These are phyloP conservation scores for Archips crataeganus DNA, from an alignment of 2,888 invertebrate genomes.

Conservation along the genomic window DNA sequence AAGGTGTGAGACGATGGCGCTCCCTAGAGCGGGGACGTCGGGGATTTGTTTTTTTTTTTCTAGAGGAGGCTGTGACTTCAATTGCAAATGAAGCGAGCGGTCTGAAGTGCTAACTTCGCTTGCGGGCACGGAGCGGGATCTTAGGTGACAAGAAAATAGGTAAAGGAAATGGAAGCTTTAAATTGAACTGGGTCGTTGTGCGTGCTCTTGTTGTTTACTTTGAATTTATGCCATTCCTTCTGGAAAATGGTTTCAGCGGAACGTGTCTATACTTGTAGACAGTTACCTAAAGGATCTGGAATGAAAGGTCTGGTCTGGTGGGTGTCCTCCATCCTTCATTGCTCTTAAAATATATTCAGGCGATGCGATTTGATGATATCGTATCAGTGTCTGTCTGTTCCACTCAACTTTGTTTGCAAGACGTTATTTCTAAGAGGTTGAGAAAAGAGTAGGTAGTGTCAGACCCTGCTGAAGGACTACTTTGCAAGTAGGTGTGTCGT, in stretches of 20 bases:
- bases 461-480: no score
- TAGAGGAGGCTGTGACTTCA: conserved; percentile 55
- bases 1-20: conserved; percentile 49
- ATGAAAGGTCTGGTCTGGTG: neutral
- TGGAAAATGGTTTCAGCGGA: conserved; percentile 19
- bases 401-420: no score
- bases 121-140: conserved; percentile 50
- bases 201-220: conserved; percentile 36
- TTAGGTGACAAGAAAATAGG: conserved; percentile 50
- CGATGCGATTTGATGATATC: no score
- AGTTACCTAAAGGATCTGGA: neutral
- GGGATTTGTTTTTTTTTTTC: conserved; percentile 65
- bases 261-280: neutral
- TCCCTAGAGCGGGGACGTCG: conserved; percentile 49
- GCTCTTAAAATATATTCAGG: no score
- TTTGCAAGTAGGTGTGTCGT: no score
- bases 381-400: no score
- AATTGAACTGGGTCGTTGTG: conserved; percentile 39
- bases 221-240: conserved; percentile 25
- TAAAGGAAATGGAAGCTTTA: conserved; percentile 45
- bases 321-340: neutral
- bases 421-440: no score
- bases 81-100: conserved; percentile 60
- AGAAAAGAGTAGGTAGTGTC: no score
- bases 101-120: conserved; percentile 57